Evolutionary conservation across 2,113 vertebrate genomes (phyloP), one percentile per base, ranked within the genome.

Genomic region (Thermophis baileyi): DNA sequence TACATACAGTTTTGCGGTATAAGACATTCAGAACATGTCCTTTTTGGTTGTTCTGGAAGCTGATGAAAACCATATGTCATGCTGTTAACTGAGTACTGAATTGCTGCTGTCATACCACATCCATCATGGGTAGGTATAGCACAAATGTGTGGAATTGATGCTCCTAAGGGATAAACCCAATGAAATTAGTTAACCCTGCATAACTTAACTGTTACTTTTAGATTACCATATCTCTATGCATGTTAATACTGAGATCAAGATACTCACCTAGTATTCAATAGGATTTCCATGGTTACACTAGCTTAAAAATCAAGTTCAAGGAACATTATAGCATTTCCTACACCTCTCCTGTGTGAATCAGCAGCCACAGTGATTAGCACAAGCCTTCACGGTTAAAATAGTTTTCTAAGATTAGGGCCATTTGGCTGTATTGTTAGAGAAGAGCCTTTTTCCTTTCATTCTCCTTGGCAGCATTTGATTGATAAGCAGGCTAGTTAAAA

Each of bases 401-500:
- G 0, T 2, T 81, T 81, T 49, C 0, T 0, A 50, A 88, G 88
- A 74, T 18, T 44, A 69, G 55, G 35, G 51, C 63, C 85, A 74
- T 8, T 93, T 87, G 24, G 35, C 55, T 90, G 30, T 54, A 18
- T 16, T 86, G 22, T 54, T 85, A 93, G 81, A 60, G 22, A 85
- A 55, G 18, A 92, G 16, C 92, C 49, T 94, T 94, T 90, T 81
- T 91, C 91, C 50, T 40, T 46, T 69, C 12, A 47, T 90, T 74
- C 46, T 89, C 55, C 46, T 27, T 85, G 10, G 69, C 55, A 49
- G 40, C 46, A 18, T 24, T 86, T 95, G 94, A 96, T 94, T 91
- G 85, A 96, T 96, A 92, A 95, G 18, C 30, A 57, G n/a, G 50
- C 24, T 91, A 85, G 12, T 91, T 92, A 47, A 87, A 93, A 92